Conservation (phyloP, 2,113 vertebrate genomes). For the Calypte anna region DNA sequence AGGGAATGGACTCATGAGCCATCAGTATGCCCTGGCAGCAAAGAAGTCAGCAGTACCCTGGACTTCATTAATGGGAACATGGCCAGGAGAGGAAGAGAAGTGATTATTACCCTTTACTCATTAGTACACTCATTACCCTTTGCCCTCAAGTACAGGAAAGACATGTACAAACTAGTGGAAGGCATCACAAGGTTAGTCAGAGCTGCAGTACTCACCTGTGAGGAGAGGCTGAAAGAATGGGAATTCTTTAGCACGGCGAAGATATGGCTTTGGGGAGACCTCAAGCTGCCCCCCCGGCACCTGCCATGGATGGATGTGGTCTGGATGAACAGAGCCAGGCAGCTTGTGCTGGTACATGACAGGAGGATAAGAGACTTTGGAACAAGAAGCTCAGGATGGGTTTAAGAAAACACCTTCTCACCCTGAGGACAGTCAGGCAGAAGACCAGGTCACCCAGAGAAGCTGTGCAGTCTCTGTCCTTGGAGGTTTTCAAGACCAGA, state of each 20-base stretch:
- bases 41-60: not conserved
- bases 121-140: not conserved
- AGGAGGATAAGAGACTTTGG: not conserved
- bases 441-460: not conserved
- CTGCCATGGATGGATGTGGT: rapidly evolving
- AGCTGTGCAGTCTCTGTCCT: not conserved
- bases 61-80: not conserved
- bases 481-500: not conserved
- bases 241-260: not conserved
- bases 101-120: not conserved
- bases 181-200: not conserved
- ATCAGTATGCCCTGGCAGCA: not conserved
- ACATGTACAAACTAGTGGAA: not conserved
- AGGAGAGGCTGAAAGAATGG: not conserved
- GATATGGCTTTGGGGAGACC: not conserved
- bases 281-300: no score
- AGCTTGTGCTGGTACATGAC: not conserved
- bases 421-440: not conserved
- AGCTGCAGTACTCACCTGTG: not conserved
- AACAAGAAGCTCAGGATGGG: not conserved
- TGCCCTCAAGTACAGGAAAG: not conserved
- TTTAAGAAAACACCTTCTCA: not conserved
- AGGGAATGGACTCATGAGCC: not conserved
- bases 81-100: not conserved
- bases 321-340: not conserved